These are phyloP conservation scores for Orchestia grillus DNA, from an alignment of 1,140 invertebrate species.

Conservation along the genomic window DNA sequence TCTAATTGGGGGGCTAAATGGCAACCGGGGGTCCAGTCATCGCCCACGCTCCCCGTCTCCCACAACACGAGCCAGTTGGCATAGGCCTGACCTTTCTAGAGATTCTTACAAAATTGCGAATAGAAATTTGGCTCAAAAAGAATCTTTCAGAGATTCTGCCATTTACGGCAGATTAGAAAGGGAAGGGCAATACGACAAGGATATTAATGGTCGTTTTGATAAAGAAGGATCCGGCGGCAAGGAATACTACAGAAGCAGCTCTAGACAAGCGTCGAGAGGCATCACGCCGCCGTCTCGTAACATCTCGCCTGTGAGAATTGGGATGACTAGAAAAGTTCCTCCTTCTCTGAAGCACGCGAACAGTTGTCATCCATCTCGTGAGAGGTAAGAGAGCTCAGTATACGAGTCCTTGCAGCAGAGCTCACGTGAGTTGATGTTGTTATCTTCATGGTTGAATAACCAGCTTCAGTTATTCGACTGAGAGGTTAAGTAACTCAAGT, in stretches of 20 bases:
- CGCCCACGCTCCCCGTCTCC: constrained; percentile 35
- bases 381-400: not conserved
- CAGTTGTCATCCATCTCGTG: constrained; percentile 46
- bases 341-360: not conserved
- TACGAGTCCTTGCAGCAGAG: not conserved
- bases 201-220: not conserved
- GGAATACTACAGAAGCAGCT: constrained; percentile 46
- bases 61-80: not conserved
- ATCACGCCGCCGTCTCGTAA: constrained; percentile 42
- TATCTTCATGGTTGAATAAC: not conserved
- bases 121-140: constrained; percentile 26
- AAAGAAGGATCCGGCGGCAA: not conserved
- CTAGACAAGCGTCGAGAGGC: not conserved
- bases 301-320: constrained; percentile 22
- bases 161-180: constrained; percentile 31
- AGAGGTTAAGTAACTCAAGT: too few relatives aligned
- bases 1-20: constrained; percentile 28
- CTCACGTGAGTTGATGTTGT: not conserved
- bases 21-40: constrained; percentile 51
- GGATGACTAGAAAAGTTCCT: not conserved
- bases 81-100: not conserved
- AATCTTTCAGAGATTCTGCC: constrained; percentile 33
- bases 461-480: not conserved
- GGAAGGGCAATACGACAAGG: not conserved
- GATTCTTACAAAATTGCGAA: not conserved